Evolutionary conservation across 2,888 invertebrate species (phyloP), one percentile per base, ranked within the genome.

Genomic region (Eutolmus rufibarbis): DNA sequence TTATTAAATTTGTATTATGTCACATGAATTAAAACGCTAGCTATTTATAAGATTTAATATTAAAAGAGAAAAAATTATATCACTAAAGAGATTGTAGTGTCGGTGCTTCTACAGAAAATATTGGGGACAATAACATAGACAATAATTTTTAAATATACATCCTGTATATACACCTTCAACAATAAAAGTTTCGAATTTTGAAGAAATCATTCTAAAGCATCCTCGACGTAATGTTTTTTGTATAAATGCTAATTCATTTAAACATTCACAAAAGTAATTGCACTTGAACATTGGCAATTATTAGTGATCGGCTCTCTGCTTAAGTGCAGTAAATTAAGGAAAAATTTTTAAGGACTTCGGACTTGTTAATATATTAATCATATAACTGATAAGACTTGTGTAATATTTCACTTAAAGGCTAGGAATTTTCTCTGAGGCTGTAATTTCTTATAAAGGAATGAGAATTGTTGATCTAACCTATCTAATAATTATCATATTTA

Each of bases 51-150:
- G 74, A 74, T 57, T 74, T 74, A 85, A 74, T 74, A 46, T 57
- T 57, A 74, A 37, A 40, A 84, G 43, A 85, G 19, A 46, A 46
- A 23, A 46, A 74, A 74, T 85, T 46, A 74, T 74, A 85, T 74
- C 37, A 82, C 40, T 40, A 74, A 74, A 74, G 43, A 85, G 74
- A 43, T 19, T 82, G 56, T 57, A 57, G 56, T 31, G 56, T 81
- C 81, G 85, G 85, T 85, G 85, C 85, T 85, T 85, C 74, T 85
- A 85, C 74, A 74, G 34, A 85, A 74, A 85, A 84, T 84, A 46
- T 84, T 85, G 85, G 85, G 85, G 85, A 85, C 85, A 85, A 85
- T 85, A 85, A 85, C 57, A 43, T 85, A 85, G 85, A 85, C 85
- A 85, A 85, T 85, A 74, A 85, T 85, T 43, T 85, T 74, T 46